Conservation (phyloP, 2,797 vertebrate genomes). For the Myotis findleyi region DNA sequence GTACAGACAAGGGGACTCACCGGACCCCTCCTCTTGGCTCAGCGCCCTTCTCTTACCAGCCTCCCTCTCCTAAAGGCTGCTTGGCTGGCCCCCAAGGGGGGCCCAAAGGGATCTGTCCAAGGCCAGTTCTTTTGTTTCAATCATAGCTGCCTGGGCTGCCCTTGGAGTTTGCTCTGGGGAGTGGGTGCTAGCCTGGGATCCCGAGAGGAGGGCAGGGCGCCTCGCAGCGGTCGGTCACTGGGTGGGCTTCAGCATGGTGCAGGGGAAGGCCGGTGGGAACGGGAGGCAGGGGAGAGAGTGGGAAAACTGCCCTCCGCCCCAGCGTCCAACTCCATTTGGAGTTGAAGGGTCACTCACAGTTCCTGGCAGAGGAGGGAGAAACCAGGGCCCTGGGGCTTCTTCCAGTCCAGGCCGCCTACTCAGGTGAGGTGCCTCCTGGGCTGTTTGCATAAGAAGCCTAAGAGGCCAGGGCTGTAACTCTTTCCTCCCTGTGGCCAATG, state of each 20-base stretch:
- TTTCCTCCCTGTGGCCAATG: constrained; percentile 48
- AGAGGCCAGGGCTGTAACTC: not conserved
- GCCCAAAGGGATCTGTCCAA: not conserved
- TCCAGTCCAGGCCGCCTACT: not conserved
- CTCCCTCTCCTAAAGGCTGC: not conserved
- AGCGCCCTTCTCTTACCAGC: not conserved
- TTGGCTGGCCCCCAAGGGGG: not conserved
- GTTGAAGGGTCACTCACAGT: constrained; percentile 62
- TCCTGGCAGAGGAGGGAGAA: not conserved
- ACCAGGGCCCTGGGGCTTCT: not conserved
- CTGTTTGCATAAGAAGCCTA: constrained; percentile 14
- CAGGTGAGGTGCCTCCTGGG: constrained; percentile 35
- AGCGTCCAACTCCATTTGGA: not conserved
- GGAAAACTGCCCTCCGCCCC: not conserved
- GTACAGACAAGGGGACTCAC: not conserved
- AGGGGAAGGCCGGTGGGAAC: not conserved
- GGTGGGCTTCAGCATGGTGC: not conserved
- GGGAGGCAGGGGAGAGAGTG: not conserved
- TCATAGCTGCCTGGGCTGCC: not conserved
- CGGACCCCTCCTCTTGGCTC: not conserved
- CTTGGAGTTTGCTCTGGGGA: not conserved
- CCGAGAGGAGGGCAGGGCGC: not conserved
- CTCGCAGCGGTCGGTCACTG: not conserved
- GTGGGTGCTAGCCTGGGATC: not conserved
- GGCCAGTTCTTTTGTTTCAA: not conserved